Evolutionary conservation across 2,113 vertebrate species (phyloP).

Genomic region (Sprattus sprattus): DNA sequence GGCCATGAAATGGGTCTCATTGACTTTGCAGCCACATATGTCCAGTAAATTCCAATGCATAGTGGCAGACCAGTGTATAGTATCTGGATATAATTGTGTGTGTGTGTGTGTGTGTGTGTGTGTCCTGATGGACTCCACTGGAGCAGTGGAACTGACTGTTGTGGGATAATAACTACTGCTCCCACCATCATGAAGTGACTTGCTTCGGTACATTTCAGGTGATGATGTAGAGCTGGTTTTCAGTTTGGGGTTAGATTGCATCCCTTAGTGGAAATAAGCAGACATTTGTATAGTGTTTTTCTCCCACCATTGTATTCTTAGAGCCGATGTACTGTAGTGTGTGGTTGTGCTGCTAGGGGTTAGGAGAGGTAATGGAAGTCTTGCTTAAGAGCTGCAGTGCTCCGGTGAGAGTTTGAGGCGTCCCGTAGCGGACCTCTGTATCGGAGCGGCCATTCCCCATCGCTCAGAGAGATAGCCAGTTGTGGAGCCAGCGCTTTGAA

Average conservation of each 20-base stretch:
- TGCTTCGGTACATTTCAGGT: not conserved
- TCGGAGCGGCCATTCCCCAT: no score
- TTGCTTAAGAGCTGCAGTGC: not conserved
- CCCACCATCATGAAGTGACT: not conserved
- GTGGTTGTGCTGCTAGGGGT: not conserved
- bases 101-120: not conserved
- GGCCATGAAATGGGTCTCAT: not conserved
- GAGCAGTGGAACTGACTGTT: not conserved
- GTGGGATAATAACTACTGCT: no score
- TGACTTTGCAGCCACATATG: not conserved
- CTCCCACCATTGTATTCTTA: no score
- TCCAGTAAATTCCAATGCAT: not conserved
- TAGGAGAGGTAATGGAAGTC: not conserved
- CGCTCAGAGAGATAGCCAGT: not conserved
- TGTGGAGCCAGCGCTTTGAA: not conserved
- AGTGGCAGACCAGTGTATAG: not conserved
- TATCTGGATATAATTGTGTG: not conserved
- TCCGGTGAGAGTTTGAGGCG: not conserved
- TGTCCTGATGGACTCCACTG: not conserved
- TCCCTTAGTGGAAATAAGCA: no score
- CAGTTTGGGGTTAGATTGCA: not conserved
- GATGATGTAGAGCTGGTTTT: not conserved
- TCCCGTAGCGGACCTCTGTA: not conserved
- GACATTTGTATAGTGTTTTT: no score
- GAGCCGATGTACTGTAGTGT: not conserved